phyloP scores from a whole-genome alignment of 2,888 invertebrate genomes.

The Argyresthia albistria region DNA sequence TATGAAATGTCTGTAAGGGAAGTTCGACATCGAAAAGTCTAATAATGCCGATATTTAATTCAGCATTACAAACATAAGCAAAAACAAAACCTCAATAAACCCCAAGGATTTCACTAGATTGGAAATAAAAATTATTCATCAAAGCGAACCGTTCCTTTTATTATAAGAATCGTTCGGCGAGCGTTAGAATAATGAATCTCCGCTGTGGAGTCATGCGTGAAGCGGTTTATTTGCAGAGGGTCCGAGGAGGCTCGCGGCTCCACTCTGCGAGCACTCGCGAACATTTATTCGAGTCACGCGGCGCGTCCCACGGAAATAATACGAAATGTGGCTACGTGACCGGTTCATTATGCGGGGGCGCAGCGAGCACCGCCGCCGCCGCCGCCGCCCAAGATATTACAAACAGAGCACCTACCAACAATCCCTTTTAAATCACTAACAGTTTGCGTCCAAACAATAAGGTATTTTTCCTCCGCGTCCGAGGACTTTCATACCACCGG shows the following conservation, averaged over 20 bases:
- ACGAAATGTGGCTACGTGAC: slow-evolving; percentile 73
- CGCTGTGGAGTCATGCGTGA: slow-evolving; percentile 65
- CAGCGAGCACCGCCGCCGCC: slow-evolving; percentile 41
- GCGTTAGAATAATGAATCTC: slow-evolving; percentile 69
- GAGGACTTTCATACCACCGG: slow-evolving; percentile 1
- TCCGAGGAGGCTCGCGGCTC: slow-evolving; percentile 38
- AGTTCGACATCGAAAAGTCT: too few relatives aligned
- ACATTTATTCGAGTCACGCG: slow-evolving; percentile 68
- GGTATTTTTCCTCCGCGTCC: slow-evolving; percentile 14
- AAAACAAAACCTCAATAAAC: background rate
- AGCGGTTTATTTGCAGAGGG: slow-evolving; percentile 70
- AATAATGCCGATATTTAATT: too few relatives aligned
- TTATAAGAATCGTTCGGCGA: slow-evolving; percentile 22
- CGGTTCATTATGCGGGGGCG: slow-evolving; percentile 66
- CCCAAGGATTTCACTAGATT: background rate
- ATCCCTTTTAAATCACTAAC: slow-evolving; percentile 34
- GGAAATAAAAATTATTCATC: slow-evolving; percentile 5
- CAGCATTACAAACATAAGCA: background rate
- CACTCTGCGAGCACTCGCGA: slow-evolving; percentile 31
- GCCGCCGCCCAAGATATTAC: slow-evolving; percentile 40
- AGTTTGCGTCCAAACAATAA: slow-evolving; percentile 20
- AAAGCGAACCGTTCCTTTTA: slow-evolving; percentile 2
- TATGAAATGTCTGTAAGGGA: too few relatives aligned
- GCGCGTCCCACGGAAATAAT: slow-evolving; percentile 70
- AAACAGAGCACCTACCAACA: slow-evolving; percentile 31